Base-by-base conservation (phyloP, 2,113 vertebrate genomes). In the Syrrhaptes paradoxus region DNA sequence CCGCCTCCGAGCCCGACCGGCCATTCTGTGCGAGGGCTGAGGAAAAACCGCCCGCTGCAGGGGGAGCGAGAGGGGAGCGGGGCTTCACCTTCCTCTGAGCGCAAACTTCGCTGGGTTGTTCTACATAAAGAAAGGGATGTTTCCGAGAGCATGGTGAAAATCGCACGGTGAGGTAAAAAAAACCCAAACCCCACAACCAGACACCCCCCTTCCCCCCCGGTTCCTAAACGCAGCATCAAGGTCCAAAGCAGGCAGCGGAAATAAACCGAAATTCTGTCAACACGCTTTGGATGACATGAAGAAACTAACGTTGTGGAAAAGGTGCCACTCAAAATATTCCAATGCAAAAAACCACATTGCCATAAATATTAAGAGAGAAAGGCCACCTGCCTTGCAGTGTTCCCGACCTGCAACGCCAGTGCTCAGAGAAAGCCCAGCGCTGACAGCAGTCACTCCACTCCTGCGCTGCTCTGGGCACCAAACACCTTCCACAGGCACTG, bases 1-100 rank as follows among this genome's bases (percentile, higher is more conserved):
- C 98, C 98, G 98, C 98, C 98, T 96, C 94, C 92, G 65, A 97
- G 97, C 89, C 94, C 62, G 97, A 98, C 97, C 98, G 97, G 98
- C 98, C 98, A 98, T 98, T 98, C 98, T 95, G 98, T 73, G 97
- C 58, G 63, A 70, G 93, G 96, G 79, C 94, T 88, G 91, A 88
- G 89, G 41, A 41, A 13, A 68, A 89, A 96, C 77, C 96, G 70
- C 92, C 87, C 75, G 96, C 95, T 72, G 78, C 93, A 73, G 94
- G 89, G 93, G 92, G 94, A 95, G 95, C 52, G 76, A 67, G 38
- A 81, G 91, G 92, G 87, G 49, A 7, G 6, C 7, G 51, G 51
- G 51, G 78, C 43, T 25, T 15, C 65, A 72, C 89, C 67, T 52
- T 31, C 95, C 85, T 48, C 38, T 10, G n/a, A 2, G 68, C 20